Evolutionary conservation across 2,888 invertebrate genomes (phyloP).

Genomic region (Disparrhopalites patrizii): DNA sequence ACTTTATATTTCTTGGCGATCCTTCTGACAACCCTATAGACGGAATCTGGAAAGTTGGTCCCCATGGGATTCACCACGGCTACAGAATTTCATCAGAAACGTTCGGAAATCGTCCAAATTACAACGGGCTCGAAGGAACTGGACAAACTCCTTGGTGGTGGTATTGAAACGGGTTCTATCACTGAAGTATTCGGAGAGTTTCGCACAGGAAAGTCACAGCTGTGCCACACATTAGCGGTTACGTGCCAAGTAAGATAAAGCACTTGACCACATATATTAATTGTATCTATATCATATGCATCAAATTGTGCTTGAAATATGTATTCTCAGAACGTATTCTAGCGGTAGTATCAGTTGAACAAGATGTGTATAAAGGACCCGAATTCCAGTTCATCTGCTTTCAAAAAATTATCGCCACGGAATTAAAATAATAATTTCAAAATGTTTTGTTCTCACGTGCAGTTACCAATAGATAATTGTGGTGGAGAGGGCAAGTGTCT

Average conservation of each 20-base stretch:
- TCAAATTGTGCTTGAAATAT: no score
- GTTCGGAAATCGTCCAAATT: slow-evolving; percentile 90
- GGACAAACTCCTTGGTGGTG: slow-evolving; percentile 60
- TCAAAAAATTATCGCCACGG: no score
- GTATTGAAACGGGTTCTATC: slow-evolving; percentile 34
- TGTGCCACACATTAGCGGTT: slow-evolving; percentile 33
- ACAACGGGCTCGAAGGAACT: slow-evolving; percentile 93
- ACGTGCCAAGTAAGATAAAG: slow-evolving; percentile 36
- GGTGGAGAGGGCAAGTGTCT: slow-evolving; percentile 99
- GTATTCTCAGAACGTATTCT: no score
- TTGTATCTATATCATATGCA: no score
- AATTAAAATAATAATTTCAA: neutral
- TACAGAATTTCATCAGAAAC: slow-evolving; percentile 88
- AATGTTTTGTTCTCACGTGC: slow-evolving; percentile 49
- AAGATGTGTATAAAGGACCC: no score
- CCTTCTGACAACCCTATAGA: no score
- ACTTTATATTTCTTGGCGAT: slow-evolving; percentile 17
- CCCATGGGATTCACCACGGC: slow-evolving; percentile 99
- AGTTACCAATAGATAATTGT: slow-evolving; percentile 92
- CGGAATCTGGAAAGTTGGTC: slow-evolving; percentile 86
- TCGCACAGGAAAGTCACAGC: slow-evolving; percentile 32
- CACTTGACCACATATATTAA: no score
- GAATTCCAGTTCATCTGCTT: no score
- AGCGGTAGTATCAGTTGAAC: no score
- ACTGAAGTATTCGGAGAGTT: slow-evolving; percentile 36